Conservation (phyloP, 1,140 invertebrate species). For the Apis florea region DNA sequence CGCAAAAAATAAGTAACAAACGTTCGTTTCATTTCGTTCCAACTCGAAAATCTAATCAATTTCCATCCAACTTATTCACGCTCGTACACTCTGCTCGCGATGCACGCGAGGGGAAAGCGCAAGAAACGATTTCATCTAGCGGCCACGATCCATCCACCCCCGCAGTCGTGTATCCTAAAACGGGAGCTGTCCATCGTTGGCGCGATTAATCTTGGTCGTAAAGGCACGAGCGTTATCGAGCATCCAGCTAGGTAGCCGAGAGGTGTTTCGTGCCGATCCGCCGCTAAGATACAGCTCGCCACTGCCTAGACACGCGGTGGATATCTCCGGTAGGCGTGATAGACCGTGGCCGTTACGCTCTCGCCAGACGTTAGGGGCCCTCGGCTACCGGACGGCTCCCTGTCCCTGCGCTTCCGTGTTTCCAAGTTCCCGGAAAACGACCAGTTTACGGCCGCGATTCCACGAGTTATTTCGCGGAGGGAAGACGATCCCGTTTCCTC, state of each 20-base stretch:
- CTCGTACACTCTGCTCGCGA: no score
- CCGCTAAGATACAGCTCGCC: conserved; percentile 67
- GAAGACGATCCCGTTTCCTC: background rate
- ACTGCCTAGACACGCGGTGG: conserved; percentile 57
- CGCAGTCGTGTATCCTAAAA: conserved; percentile 61
- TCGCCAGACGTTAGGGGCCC: conserved; percentile 53
- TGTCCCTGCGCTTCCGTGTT: conserved; percentile 42
- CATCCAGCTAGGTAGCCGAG: conserved; percentile 62
- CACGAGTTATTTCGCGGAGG: conserved; percentile 27
- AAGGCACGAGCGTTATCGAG: conserved; percentile 67
- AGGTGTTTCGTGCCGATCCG: conserved; percentile 71
- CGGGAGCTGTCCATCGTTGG: conserved; percentile 69
- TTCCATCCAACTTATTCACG: no score
- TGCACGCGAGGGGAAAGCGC: background rate
- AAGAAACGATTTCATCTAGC: conserved; percentile 1
- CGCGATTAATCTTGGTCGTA: conserved; percentile 72
- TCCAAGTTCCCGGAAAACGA: conserved; percentile 39
- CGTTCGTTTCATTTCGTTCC: no score
- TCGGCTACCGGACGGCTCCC: conserved; percentile 49
- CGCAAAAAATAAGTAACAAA: no score
- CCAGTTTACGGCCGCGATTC: conserved; percentile 28
- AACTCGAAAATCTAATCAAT: no score
- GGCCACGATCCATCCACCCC: conserved; percentile 38
- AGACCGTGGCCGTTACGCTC: conserved; percentile 60
- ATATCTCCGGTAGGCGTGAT: conserved; percentile 64